Evolutionary conservation across 2,113 vertebrate genomes (phyloP), one percentile per base, ranked within the genome.

Genomic region (Cinclus cinclus): DNA sequence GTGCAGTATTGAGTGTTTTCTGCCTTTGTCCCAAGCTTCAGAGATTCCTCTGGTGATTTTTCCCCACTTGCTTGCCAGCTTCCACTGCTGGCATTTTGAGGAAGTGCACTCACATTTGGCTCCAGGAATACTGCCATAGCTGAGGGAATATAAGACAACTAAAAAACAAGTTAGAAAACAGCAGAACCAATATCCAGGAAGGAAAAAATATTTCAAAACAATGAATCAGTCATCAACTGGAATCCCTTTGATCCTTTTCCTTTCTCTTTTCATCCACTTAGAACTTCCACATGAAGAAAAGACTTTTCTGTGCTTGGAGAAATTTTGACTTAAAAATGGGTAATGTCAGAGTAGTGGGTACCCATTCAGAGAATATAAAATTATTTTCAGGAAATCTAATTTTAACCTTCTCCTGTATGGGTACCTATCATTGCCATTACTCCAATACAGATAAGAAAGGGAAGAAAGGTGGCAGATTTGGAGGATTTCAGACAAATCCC

Each of bases 81-180:
- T 89, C 87, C 91, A 91, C 30, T 95, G 77, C 90, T 95, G 83
- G 94, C 91, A 95, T 78, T 96, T 94, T 96, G 89, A 96, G 90
- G 96, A 92, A 95, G 60, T 89, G 85, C 92, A 95, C 83, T 82
- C 94, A 96, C 86, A 95, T 73, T 95, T 96, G 85, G 85, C 33
- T 96, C 93, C 95, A 91, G 76, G 89, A 83, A 78, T 92, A 96
- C 87, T 96, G 95, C 62, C 93, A 96, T 49, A 92, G 93, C 94
- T 96, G 81, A 95, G 95, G 95, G 95, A 96, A 96, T 96, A 95
- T 95, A 96, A 96, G 88, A 96, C 90, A 95, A 95, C 95, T 96
- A 47, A 81, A 93, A 91, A 92, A 93, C 96, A 97, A 93, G 95
- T 96, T 97, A 96, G 93, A 94, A 93, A 96, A 95, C 83, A 94